Evolutionary conservation across 2,113 vertebrate genomes (phyloP), one percentile per base, ranked within the genome.

Genomic region (Gallinago paraguaiae): DNA sequence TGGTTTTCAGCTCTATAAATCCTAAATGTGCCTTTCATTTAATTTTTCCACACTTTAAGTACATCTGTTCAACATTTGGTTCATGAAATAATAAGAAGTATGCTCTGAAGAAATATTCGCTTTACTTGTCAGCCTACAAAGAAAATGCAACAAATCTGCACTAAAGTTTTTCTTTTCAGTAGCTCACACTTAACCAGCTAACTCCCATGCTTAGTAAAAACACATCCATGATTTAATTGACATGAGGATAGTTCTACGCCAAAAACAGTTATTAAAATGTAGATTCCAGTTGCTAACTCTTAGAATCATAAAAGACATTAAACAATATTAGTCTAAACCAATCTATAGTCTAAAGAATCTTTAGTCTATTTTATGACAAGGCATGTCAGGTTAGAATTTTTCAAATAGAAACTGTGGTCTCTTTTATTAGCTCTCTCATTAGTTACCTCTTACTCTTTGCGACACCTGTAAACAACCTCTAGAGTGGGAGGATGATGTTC

Each of bases 51-150:
- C 96, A 95, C 95, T 97, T 94, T 81, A 95, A 93, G 83, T 97
- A 96, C 98, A 98, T 98, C 98, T 98, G 98, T 97, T 98, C 92
- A 97, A 97, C 96, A 97, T 97, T 98, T 97, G 92, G 94, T 78
- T 96, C 78, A 68, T 89, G 92, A 67, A 92, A 96, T 57, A 82
- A 78, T 95, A 93, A 77, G 82, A 97, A 90, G 81, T 82, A 90
- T 78, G 83, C 69, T 94, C 80, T 82, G 72, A 96, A 97, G 91
- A 97, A 97, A 90, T 94, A 93, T 28, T 97, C 80, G 0, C 92
- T 95, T 86, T 93, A 90, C 72, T 94, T 90, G 92, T 97, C 69
- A 82, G 76, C 68, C 85, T 86, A 93, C 70, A 96, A 94, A 94
- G 71, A 51, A 93, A 96, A 91, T 16, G 53, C 79, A 93, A 50